These are phyloP conservation scores for Minunthozetes semirufus DNA, from an alignment of 2,888 invertebrate genomes.

Conservation along the genomic window DNA sequence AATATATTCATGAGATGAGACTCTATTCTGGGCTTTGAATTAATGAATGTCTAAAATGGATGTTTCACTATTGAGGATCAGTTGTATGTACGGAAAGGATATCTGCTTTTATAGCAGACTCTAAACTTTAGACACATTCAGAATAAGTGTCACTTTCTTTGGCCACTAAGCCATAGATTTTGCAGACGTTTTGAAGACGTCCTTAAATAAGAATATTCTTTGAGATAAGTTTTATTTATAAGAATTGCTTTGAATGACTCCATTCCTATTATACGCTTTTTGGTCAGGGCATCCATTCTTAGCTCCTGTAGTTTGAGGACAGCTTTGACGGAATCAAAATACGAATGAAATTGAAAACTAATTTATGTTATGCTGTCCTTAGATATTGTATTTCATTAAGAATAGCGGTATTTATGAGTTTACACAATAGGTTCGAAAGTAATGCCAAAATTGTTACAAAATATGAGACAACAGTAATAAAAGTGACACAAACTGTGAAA, in stretches of 20 bases:
- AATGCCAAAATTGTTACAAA: slow-evolving; percentile 2
- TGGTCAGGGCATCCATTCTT: too few relatives aligned
- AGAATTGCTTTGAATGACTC: too few relatives aligned
- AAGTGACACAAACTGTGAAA: slow-evolving; percentile 5
- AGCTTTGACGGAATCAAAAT: not conserved
- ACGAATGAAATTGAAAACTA: not conserved
- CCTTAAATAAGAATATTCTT: not conserved
- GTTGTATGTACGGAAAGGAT: not conserved
- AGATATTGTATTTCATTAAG: not conserved
- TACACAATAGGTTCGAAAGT: not conserved
- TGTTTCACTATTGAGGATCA: not conserved
- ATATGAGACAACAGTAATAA: slow-evolving; percentile 10
- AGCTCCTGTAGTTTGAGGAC: not conserved
- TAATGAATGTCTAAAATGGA: not conserved
- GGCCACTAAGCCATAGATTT: not conserved
- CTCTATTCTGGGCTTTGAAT: not conserved
- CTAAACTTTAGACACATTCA: slow-evolving; percentile 1
- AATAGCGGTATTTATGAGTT: not conserved
- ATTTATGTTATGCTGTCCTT: not conserved
- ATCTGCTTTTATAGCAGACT: not conserved
- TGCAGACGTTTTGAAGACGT: not conserved
- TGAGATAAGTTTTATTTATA: too few relatives aligned
- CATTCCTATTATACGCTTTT: too few relatives aligned
- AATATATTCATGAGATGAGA: not conserved
- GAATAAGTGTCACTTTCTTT: not conserved